phyloP scores from a whole-genome alignment of 2,113 vertebrate species.

The Acrocephalus kingi region DNA sequence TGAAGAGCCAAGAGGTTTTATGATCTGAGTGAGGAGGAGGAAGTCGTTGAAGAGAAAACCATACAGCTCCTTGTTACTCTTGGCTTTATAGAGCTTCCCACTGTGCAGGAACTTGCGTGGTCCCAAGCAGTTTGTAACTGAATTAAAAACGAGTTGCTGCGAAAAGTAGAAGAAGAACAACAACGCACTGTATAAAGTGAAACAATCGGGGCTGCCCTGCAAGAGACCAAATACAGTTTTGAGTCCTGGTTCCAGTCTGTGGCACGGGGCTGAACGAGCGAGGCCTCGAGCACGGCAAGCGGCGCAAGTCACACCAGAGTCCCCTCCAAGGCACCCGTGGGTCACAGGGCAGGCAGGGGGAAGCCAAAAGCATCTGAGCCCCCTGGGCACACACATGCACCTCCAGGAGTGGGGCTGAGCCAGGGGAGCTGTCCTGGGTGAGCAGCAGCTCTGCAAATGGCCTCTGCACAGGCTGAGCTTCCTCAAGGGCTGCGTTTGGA shows the following conservation, averaged over 20 bases:
- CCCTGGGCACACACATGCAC: background rate
- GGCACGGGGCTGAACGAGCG: background rate
- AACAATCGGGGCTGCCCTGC: conserved; percentile 60
- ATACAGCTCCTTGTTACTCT: conserved; percentile 98
- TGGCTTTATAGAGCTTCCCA: conserved; percentile 97
- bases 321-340: background rate
- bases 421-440: background rate
- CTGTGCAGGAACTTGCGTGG: conserved; percentile 99
- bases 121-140: conserved; percentile 97
- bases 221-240: conserved; percentile 56
- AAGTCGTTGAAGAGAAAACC: conserved; percentile 99
- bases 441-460: background rate
- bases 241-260: conserved; percentile 5
- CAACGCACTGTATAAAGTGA: conserved; percentile 70
- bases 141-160: conserved; percentile 99
- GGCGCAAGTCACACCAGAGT: background rate
- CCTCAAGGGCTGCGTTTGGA: background rate
- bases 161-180: conserved; percentile 68
- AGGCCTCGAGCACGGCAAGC: background rate
- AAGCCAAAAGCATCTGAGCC: conserved; percentile 14
- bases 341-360: background rate
- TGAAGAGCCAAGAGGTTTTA: conserved; percentile 91
- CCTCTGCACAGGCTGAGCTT: background rate
- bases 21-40: conserved; percentile 96
- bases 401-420: background rate